Conservation (phyloP, 2,888 invertebrate species). For the Craniophora ligustri region DNA sequence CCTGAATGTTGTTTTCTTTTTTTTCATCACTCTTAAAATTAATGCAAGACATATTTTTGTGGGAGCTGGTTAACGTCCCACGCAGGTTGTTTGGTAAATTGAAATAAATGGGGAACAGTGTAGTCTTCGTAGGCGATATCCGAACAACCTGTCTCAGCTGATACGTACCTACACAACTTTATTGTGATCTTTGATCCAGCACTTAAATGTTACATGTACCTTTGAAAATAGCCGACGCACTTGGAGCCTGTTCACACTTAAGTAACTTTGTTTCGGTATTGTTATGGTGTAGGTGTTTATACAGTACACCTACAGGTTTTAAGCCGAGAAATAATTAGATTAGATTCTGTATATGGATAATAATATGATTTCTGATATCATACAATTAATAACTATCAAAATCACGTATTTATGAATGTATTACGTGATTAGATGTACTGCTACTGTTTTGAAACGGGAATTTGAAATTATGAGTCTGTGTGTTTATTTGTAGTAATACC, state of each 20-base stretch:
- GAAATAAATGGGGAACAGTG: slow-evolving; percentile 11
- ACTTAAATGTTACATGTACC: slow-evolving; percentile 28
- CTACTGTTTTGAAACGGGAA: too few relatives aligned
- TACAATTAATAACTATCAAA: too few relatives aligned
- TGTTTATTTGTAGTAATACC: too few relatives aligned
- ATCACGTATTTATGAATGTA: too few relatives aligned
- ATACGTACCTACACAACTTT: slow-evolving; percentile 15
- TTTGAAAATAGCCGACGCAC: slow-evolving; percentile 16
- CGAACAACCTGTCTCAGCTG: slow-evolving; percentile 17
- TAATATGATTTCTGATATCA: too few relatives aligned
- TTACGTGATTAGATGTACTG: too few relatives aligned
- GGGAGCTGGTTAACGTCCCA: slow-evolving; percentile 21
- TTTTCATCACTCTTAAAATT: slow-evolving; percentile 1
- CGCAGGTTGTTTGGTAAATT: slow-evolving; percentile 25
- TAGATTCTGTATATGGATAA: too few relatives aligned
- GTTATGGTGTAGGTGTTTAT: too few relatives aligned
- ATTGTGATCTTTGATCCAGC: slow-evolving; percentile 33
- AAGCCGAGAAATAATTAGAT: too few relatives aligned
- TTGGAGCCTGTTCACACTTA: slow-evolving; percentile 14
- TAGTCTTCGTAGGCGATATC: slow-evolving; percentile 4
- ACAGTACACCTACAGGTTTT: too few relatives aligned
- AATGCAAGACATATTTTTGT: slow-evolving; percentile 12
- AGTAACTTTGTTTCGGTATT: not conserved
- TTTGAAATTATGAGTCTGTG: too few relatives aligned
- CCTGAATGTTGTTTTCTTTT: slow-evolving; percentile 3